Percentiles rank a stretch among this genome's conserved stretches.
These are phyloP conservation scores for Mythimna pallens DNA, from an alignment of 2,888 invertebrate species.

Conservation along the genomic window DNA sequence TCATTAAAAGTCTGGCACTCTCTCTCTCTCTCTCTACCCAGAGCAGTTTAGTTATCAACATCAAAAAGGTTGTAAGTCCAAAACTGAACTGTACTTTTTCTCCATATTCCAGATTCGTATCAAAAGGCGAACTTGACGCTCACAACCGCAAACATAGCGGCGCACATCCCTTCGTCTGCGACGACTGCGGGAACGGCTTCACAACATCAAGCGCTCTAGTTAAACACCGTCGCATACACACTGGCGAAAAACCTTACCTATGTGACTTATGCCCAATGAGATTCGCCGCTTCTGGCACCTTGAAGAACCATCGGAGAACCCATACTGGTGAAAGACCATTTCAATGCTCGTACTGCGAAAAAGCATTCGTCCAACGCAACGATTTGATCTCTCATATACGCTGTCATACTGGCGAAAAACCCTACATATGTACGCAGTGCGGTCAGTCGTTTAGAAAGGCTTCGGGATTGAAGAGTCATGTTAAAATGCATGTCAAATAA, in stretches of 20 bases:
- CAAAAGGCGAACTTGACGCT: conserved; percentile 89
- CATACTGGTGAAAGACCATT: conserved; percentile 91
- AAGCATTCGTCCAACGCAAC: conserved; percentile 90
- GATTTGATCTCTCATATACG: conserved; percentile 90
- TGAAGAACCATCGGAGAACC: conserved; percentile 90
- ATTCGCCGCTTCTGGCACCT: conserved; percentile 89
- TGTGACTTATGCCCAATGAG: conserved; percentile 91
- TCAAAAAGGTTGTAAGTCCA: too few relatives aligned
- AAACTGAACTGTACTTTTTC: neutral
- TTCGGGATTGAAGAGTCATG: conserved; percentile 87
- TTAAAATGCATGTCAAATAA: conserved; percentile 81
- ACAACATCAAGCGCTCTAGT: conserved; percentile 91
- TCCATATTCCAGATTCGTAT: conserved; percentile 82
- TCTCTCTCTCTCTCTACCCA: too few relatives aligned
- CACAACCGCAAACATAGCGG: conserved; percentile 91
- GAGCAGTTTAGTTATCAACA: too few relatives aligned
- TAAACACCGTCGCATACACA: conserved; percentile 91
- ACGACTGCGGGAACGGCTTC: conserved; percentile 89
- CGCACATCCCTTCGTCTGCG: conserved; percentile 91
- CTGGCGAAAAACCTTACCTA: conserved; percentile 90
- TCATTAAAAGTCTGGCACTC: too few relatives aligned
- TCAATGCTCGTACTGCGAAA: conserved; percentile 89
- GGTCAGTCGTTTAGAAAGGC: conserved; percentile 89
- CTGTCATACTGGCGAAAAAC: conserved; percentile 89
- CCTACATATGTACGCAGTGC: conserved; percentile 85